Base-by-base conservation (phyloP, 2,888 invertebrate genomes). In the Tetramorium bicarinatum region DNA sequence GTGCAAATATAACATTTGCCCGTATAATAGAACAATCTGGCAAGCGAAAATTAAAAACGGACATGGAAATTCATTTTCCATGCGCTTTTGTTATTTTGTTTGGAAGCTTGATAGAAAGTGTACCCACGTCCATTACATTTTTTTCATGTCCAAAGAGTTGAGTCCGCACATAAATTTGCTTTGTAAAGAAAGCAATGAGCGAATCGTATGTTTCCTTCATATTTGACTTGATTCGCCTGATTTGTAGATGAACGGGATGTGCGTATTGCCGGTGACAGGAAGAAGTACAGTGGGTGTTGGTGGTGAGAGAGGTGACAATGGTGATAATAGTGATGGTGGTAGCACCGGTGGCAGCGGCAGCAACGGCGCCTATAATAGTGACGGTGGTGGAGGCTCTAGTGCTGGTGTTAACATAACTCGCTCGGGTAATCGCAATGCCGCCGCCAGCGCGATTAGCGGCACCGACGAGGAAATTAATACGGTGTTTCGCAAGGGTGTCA, bases 171-270 rank as follows among this genome's bases (percentile, higher is more conserved):
- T 1, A 80, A 62, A 41, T 81, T 52, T 81, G 44, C 49, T 54
- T 74, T 74, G 47, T 49, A 72, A 77, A 56, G 34, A 71, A 79
- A 79, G 59, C 56, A 79, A 66, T 29, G 72, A 82, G 29, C 67
- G 41, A 38, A 8, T 38, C 67, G 34, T 59, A 71, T 44, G 34
- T 29, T 75, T 71, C 66, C 79, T 71, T 74, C 75, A 87, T 72
- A 69, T 85, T 86, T 89, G 91, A 90, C 86, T 84, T 88, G 84
- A 34, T 34, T 90, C 87, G 83, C 82, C 66, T 93, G 89, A 95
- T 95, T 94, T 96, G 95, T 96, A 97, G 97, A 97, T 97, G 96
- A 97, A 97, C 96, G 97, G 97, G 95, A 96, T 97, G 95, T 97
- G 97, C 96, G 96, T 97, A 94, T 96, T 97, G 93, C 96, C 96